Conservation (phyloP, 2,888 invertebrate species). For the Carterocephalus palaemon region DNA sequence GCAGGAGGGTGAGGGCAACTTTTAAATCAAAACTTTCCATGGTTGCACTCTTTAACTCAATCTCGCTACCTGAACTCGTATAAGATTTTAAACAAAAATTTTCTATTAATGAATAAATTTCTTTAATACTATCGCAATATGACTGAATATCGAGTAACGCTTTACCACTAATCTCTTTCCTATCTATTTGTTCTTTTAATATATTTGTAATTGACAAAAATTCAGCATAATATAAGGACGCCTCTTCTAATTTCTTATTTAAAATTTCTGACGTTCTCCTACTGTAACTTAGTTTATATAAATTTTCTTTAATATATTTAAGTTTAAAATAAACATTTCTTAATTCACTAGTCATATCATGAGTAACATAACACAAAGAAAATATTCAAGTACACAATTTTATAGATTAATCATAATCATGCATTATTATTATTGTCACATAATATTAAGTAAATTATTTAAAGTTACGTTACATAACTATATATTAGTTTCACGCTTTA, state of each 20-base stretch:
- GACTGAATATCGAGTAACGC: not conserved
- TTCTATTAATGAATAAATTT: not conserved
- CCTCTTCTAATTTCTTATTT: not conserved
- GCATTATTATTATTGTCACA: no score
- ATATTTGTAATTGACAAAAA: not conserved
- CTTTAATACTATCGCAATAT: not conserved
- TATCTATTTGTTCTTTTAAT: not conserved
- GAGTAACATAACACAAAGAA: no score
- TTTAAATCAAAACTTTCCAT: no score
- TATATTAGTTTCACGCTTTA: no score
- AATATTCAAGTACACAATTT: no score
- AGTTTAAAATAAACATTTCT: not conserved
- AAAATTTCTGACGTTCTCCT: not conserved
- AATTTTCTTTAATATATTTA: not conserved
- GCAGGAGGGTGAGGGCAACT: no score
- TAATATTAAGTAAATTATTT: no score
- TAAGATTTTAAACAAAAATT: not conserved
- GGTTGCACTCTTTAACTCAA: no score
- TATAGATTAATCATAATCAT: no score
- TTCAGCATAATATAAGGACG: not conserved
- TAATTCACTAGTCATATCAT: slow-evolving; percentile 1
- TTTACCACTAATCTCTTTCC: not conserved
- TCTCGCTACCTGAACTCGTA: not conserved
- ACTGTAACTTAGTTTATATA: not conserved
- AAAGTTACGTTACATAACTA: no score